Evolutionary conservation across 2,888 invertebrate species (phyloP).

Genomic region (Helleia helle): DNA sequence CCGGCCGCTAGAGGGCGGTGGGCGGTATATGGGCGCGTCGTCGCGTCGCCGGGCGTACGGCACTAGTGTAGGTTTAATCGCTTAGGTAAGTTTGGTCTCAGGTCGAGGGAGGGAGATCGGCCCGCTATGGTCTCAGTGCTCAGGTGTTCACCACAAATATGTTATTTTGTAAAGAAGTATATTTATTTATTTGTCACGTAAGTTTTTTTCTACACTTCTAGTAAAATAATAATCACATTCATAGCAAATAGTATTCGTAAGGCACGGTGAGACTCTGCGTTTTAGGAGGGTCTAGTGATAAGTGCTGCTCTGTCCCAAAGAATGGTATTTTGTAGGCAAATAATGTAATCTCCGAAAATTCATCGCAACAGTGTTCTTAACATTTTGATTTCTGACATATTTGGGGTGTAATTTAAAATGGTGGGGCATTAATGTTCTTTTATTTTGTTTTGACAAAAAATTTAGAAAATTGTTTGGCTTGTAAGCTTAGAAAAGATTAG

Average conservation of each 20-base stretch:
- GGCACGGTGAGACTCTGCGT: conserved; percentile 65
- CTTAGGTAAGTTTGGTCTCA: conserved; percentile 21
- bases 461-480: conserved; percentile 20
- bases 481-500: conserved; percentile 33
- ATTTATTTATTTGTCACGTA: conserved; percentile 66
- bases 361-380: conserved; percentile 9
- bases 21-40: conserved; percentile 22
- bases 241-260: conserved; percentile 57
- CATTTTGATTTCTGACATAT: conserved; percentile 4
- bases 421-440: conserved; percentile 14
- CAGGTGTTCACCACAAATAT: conserved; percentile 65
- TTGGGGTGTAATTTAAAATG: conserved; percentile 23
- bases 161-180: conserved; percentile 70
- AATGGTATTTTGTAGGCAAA: conserved; percentile 55
- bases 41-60: conserved; percentile 22
- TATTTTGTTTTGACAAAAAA: conserved; percentile 45
- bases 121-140: conserved; percentile 44
- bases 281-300: conserved; percentile 62
- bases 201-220: conserved; percentile 39
- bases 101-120: conserved; percentile 16
- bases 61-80: conserved; percentile 16
- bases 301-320: conserved; percentile 69
- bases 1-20: conserved; percentile 31
- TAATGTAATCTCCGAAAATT: conserved; percentile 18
- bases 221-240: conserved; percentile 35